Evolutionary conservation across 2,888 invertebrate genomes (phyloP).

Genomic region (Thelaira solivaga): DNA sequence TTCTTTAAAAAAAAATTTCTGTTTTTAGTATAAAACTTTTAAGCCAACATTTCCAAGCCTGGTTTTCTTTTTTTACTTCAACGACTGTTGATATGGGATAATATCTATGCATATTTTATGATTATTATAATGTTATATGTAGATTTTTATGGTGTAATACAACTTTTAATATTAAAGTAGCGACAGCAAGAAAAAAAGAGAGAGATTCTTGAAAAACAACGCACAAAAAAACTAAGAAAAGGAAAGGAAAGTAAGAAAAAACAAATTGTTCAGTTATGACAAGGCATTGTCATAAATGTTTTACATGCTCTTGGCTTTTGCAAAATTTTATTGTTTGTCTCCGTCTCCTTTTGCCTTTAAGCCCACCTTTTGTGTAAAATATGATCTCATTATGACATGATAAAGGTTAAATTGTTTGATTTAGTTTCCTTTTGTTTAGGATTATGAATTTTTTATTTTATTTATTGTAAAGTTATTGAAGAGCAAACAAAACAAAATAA

Average conservation of each 20-base stretch:
- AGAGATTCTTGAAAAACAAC: slow-evolving; percentile 9
- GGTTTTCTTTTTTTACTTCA: not conserved
- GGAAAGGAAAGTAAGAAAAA: no score
- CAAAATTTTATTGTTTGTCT: no score
- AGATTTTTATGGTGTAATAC: slow-evolving; percentile 2
- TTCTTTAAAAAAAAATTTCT: no score
- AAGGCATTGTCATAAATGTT: slow-evolving; percentile 59
- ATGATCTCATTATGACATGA: slow-evolving; percentile 25
- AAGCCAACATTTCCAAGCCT: not conserved
- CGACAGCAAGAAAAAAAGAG: not conserved
- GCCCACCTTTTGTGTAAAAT: slow-evolving; percentile 29
- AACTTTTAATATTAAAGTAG: not conserved
- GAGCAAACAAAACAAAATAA: no score
- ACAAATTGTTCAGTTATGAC: slow-evolving; percentile 61
- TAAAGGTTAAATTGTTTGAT: slow-evolving; percentile 24
- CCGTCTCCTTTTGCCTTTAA: not conserved
- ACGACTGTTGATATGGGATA: slow-evolving; percentile 21
- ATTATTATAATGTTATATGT: slow-evolving; percentile 37
- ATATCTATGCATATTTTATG: slow-evolving; percentile 46
- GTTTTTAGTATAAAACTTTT: no score
- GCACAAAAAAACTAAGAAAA: no score
- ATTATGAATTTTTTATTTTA: slow-evolving; percentile 32
- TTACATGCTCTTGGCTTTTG: slow-evolving; percentile 48
- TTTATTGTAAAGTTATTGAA: slow-evolving; percentile 4
- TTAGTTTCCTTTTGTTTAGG: not conserved